Percentiles rank a stretch among this genome's conserved stretches.
Conservation (phyloP, 1,140 invertebrate species). For the Lithobius niger region DNA sequence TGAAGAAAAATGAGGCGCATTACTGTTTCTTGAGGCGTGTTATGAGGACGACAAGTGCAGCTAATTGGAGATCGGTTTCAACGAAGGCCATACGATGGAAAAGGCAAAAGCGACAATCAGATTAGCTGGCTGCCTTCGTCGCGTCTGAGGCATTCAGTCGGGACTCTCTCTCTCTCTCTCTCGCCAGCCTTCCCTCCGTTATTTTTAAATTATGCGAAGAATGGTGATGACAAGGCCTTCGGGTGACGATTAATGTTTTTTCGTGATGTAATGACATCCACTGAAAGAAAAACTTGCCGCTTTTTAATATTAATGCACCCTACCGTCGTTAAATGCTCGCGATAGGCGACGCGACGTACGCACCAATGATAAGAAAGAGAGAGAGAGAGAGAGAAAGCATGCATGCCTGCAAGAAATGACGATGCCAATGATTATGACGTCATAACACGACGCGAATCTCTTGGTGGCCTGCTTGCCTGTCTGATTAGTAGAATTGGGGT, state of each 20-base stretch:
- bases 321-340: too few species aligned
- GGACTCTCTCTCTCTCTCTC: slow-evolving; percentile 3
- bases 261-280: neutral
- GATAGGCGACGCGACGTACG: too few species aligned
- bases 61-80: neutral
- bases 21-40: neutral
- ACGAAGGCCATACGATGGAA: neutral
- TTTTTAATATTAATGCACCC: neutral
- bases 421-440: neutral
- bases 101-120: neutral
- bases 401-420: neutral
- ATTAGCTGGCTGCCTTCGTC: neutral
- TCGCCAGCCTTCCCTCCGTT: neutral
- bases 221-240: slow-evolving; percentile 4
- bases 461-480: too few species aligned
- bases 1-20: neutral
- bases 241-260: slow-evolving; percentile 8
- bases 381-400: neutral
- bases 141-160: neutral
- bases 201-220: slow-evolving; percentile 8
- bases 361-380: neutral
- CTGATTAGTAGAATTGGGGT: too few species aligned
- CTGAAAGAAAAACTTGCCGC: neutral
- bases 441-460: neutral
- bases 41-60: neutral